These are phyloP conservation scores for Lysandra bellargus DNA, from an alignment of 2,888 invertebrate species.

Conservation along the genomic window DNA sequence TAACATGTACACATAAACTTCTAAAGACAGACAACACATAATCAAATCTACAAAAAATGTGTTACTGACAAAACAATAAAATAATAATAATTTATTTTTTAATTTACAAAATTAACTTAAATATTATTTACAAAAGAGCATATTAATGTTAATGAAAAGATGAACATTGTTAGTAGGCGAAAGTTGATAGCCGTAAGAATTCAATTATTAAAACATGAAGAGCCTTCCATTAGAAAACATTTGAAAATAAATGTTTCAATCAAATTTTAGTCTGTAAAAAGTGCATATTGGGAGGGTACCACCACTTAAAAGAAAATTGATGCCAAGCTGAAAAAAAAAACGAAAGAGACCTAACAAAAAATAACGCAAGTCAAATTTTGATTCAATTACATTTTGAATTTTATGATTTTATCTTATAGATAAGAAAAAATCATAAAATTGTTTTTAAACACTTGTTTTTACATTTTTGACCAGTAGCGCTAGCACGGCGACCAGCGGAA, in stretches of 20 bases:
- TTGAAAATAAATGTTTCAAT: neutral
- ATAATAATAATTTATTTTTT: neutral
- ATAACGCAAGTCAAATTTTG: neutral
- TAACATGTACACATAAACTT: neutral
- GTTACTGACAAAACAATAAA: neutral
- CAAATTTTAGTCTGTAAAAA: neutral
- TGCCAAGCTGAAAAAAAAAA: conserved; percentile 2
- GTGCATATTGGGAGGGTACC: neutral
- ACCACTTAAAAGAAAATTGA: neutral
- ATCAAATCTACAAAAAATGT: neutral
- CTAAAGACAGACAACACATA: neutral
- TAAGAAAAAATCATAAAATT: neutral
- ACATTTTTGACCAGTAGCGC: neutral
- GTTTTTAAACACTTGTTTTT: neutral
- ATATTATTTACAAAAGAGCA: neutral
- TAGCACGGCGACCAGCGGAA: too few relatives aligned
- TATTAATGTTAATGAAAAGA: neutral
- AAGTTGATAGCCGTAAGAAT: neutral
- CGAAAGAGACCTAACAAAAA: neutral
- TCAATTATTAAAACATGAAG: neutral
- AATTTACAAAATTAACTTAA: too few relatives aligned
- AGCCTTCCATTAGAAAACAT: neutral
- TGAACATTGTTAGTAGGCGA: neutral
- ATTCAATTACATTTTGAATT: neutral
- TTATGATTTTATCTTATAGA: neutral